A percentile compares a stretch with the other conserved stretches of the same genome.
phyloP scores from a whole-genome alignment of 2,888 invertebrate species.

The Phyllotreta cruciferae region DNA sequence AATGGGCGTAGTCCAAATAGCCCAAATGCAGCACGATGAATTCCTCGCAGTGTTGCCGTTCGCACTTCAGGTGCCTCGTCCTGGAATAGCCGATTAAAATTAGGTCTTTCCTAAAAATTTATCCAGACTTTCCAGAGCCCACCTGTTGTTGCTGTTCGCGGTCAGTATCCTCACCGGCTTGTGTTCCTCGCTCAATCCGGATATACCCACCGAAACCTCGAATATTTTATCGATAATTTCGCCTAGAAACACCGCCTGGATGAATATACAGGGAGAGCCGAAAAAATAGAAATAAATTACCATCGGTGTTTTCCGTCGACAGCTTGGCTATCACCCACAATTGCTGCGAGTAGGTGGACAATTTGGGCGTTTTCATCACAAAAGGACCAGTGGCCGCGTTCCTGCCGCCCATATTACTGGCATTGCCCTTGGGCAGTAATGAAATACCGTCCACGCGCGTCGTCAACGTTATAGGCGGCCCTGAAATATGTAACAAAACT shows the following conservation, averaged over 20 bases:
- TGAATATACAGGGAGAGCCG: no score
- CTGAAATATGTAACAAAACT: conserved; percentile 41
- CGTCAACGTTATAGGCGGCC: conserved; percentile 67
- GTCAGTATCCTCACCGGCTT: conserved; percentile 72
- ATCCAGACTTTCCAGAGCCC: conserved; percentile 35
- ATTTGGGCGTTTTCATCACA: conserved; percentile 81
- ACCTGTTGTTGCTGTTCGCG: conserved; percentile 77
- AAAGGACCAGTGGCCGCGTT: conserved; percentile 80
- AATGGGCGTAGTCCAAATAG: conserved; percentile 86
- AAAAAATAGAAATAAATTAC: conserved; percentile 61
- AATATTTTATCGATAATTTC: conserved; percentile 91
- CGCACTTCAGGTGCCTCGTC: conserved; percentile 83
- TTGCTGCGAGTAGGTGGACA: conserved; percentile 91
- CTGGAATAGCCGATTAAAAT: conserved; percentile 57
- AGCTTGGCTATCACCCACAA: conserved; percentile 91
- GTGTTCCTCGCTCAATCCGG: conserved; percentile 80
- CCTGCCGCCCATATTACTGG: conserved; percentile 57
- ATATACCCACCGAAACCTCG: conserved; percentile 82
- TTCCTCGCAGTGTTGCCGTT: conserved; percentile 83
- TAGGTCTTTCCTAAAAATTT: not conserved
- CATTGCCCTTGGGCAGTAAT: conserved; percentile 61
- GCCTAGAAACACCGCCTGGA: conserved; percentile 68
- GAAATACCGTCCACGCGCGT: conserved; percentile 68
- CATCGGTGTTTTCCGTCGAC: conserved; percentile 82
- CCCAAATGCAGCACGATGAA: conserved; percentile 89